Evolutionary conservation across 2,113 vertebrate genomes (phyloP), one percentile per base, ranked within the genome.

Genomic region (Mustelus asterias): DNA sequence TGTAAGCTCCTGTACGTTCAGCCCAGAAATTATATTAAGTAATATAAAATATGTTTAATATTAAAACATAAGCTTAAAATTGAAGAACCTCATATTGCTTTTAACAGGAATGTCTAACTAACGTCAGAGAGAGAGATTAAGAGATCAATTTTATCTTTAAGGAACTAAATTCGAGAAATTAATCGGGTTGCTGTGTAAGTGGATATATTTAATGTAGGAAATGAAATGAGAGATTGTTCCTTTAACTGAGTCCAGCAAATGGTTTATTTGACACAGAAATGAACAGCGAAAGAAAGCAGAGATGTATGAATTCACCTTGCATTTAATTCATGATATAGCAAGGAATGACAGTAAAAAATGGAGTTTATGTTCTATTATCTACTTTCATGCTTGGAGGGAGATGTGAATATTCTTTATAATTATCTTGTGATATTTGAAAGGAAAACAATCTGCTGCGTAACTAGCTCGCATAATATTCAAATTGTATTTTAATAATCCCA

Each of bases 351-450:
- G 94, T 95, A 95, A 95, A 95, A 76, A 95, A 95, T 95, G 69
- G 94, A 95, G 67, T 95, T 95, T 95, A 76, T 54, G 41, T 95
- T 95, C 70, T 95, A 95, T 95, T 95, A 95, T 72, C 94, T 95
- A 72, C 94, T 72, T 95, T 95, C 94, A 95, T 54, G 94, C 94
- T 72, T 95, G 67, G 94, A 95, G 41, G 70, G 94, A 95, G 44
- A 76, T 76, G 69, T 95, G 94, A 95, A 95, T 95, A 95, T 95
- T 76, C 69, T 72, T 72, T 54, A 72, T 95, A 95, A 95, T 95
- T 95, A 95, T 72, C 67, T 95, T 95, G 94, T 72, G 94, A 95
- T 95, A 76, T 48, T 95, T 95, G 69, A 48, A 95, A 69, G 94
- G 48, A 72, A 95, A 72, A 95, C 1, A 26, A 95, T 95, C 37